These are phyloP conservation scores for Drosophila neocordata DNA, from an alignment of 1,140 invertebrate species.

Conservation along the genomic window DNA sequence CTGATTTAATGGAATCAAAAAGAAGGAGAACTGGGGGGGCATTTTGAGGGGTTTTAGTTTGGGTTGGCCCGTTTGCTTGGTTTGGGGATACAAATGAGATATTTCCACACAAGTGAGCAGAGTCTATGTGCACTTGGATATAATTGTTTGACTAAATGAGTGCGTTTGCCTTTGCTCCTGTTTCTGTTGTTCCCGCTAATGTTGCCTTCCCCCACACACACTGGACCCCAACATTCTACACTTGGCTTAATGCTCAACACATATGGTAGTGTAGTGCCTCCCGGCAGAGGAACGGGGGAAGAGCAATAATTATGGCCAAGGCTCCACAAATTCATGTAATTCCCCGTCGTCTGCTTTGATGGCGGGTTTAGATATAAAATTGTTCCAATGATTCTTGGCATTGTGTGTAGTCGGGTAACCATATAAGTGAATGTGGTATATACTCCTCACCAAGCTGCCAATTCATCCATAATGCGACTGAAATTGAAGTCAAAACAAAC, in stretches of 20 bases:
- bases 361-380: constrained; percentile 32
- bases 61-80: too few relatives aligned
- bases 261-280: constrained; percentile 12
- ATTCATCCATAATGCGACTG: constrained; percentile 61
- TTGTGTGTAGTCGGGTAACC: constrained; percentile 32
- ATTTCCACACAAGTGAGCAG: constrained; percentile 75
- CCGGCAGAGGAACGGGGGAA: constrained; percentile 5
- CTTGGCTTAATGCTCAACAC: constrained; percentile 42
- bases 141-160: constrained; percentile 70
- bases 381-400: constrained; percentile 54
- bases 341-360: constrained; percentile 39
- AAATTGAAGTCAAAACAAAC: constrained; percentile 72
- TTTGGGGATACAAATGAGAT: constrained; percentile 54
- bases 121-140: constrained; percentile 69
- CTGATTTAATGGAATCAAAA: constrained; percentile 47
- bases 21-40: background rate
- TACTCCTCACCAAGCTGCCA: constrained; percentile 21
- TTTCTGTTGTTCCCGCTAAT: background rate
- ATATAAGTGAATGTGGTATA: constrained; percentile 12
- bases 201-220: background rate
- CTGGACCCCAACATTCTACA: constrained; percentile 12
- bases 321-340: constrained; percentile 53
- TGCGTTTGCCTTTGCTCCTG: constrained; percentile 20
- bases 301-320: constrained; percentile 73
- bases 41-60: background rate